Conservation (phyloP, 1,140 invertebrate species). For the Phenacoccus solenopsis region DNA sequence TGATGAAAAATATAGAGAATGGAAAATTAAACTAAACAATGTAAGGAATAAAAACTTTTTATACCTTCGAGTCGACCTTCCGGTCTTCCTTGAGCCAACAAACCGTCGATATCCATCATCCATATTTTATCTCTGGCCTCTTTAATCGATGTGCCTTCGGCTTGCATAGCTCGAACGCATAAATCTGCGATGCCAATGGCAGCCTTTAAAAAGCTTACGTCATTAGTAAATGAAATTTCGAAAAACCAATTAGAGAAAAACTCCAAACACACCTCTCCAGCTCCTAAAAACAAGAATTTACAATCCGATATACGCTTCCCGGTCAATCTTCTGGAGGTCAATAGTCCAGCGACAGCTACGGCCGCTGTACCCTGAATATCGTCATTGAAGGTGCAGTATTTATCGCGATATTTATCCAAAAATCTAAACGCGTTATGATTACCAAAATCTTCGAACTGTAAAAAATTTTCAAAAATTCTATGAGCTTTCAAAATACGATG, state of each 20-base stretch:
- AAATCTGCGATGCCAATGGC: conserved; percentile 79
- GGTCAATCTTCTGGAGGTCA: conserved; percentile 69
- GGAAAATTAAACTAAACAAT: conserved; percentile 51
- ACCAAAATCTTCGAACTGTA: conserved; percentile 90
- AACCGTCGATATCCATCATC: conserved; percentile 76
- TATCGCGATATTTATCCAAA: conserved; percentile 70
- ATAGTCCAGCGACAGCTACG: conserved; percentile 79
- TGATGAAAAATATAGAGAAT: too few species aligned
- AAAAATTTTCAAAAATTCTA: neutral
- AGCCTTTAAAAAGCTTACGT: conserved; percentile 39
- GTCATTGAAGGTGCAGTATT: conserved; percentile 93
- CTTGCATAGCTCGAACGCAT: conserved; percentile 72
- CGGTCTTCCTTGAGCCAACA: conserved; percentile 57
- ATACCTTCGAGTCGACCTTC: conserved; percentile 50
- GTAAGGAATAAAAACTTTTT: neutral
- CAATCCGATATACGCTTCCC: conserved; percentile 62
- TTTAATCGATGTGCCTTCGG: conserved; percentile 58
- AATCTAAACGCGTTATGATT: conserved; percentile 86
- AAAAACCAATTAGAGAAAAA: too few species aligned
- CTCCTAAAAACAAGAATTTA: conserved; percentile 79
- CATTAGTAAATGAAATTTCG: too few species aligned
- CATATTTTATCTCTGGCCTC: conserved; percentile 76
- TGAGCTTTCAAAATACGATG: too few species aligned
- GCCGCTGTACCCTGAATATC: conserved; percentile 93
- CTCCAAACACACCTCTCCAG: conserved; percentile 57